Evolutionary conservation across 1,140 invertebrate genomes (phyloP), one percentile per base, ranked within the genome.

Genomic region (Diorhabda sublineata): DNA sequence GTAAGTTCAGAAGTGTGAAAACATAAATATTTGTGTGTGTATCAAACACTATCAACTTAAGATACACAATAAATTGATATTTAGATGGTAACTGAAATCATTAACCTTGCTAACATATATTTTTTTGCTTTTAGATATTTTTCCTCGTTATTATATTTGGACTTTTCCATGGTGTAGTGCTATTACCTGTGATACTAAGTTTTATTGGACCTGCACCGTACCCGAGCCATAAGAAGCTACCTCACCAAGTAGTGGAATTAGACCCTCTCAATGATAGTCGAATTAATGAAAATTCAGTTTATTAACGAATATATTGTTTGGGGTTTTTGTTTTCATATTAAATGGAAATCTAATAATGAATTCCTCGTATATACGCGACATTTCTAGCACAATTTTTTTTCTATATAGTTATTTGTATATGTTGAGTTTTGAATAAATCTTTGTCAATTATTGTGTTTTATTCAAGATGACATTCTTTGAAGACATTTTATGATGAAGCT

Each of bases 71-170:
- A 8, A n/a, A 56, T 47, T 52, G 8, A 11, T 58, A 58, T 58
- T 42, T 66, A 11, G 4, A 6, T 41, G 41, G 58, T 57, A 65
- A 62, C 3, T 61, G 43, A 5, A 41, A 56, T 42, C 8, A 26
- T 56, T 61, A 11, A 47, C 61, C 7, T 56, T 42, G 45, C 26
- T n/a, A 11, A 57, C 26, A n/a, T 58, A 64, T 44, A 8, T 65
- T 58, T 70, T 69, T 73, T 58, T 73, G 9, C 82, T 83, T 26
- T 60, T 76, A 87, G 84, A 91, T 93, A 76, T 92, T 93, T 74
- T 83, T 90, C 42, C 81, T 92, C 61, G 91, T 93, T 1, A 89
- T 92, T 69, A 59, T 87, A 42, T 92, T 92, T 78, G 91, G 92
- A 4, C 78, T 93, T 2, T 92, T 88, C 79, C 88, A 91, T 76